These are phyloP conservation scores for Actias luna DNA, from an alignment of 2,888 invertebrate species.

Conservation along the genomic window DNA sequence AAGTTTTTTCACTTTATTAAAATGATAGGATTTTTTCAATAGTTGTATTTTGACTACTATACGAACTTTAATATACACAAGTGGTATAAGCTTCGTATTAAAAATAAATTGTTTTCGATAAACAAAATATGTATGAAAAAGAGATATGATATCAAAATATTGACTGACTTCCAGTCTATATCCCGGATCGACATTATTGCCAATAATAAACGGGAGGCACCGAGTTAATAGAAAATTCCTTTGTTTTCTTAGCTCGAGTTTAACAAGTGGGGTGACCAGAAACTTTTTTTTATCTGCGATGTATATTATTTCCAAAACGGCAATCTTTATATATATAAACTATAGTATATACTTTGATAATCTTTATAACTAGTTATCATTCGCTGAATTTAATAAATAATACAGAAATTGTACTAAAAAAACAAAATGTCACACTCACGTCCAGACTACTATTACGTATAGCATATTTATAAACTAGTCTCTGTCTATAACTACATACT, in stretches of 20 bases:
- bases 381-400: too few species aligned
- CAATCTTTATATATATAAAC: neutral
- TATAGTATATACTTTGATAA: too few species aligned
- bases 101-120: neutral
- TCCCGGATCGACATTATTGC: constrained; percentile 42
- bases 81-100: neutral
- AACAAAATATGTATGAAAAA: constrained; percentile 22
- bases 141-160: constrained; percentile 11
- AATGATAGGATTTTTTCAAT: too few species aligned
- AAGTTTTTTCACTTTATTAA: too few species aligned
- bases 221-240: constrained; percentile 54
- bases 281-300: neutral
- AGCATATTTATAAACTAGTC: too few species aligned
- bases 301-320: neutral
- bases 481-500: too few species aligned
- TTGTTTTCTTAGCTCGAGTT: constrained; percentile 44
- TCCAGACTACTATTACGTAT: too few species aligned
- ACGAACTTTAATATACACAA: too few species aligned
- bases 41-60: too few species aligned
- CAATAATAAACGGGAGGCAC: constrained; percentile 36
- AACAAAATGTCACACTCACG: too few species aligned
- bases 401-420: too few species aligned
- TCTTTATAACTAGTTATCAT: too few species aligned
- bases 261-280: constrained; percentile 35
- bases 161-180: constrained; percentile 22